These are phyloP conservation scores for Dasypolia templi DNA, from an alignment of 2,888 invertebrate species.

Conservation along the genomic window DNA sequence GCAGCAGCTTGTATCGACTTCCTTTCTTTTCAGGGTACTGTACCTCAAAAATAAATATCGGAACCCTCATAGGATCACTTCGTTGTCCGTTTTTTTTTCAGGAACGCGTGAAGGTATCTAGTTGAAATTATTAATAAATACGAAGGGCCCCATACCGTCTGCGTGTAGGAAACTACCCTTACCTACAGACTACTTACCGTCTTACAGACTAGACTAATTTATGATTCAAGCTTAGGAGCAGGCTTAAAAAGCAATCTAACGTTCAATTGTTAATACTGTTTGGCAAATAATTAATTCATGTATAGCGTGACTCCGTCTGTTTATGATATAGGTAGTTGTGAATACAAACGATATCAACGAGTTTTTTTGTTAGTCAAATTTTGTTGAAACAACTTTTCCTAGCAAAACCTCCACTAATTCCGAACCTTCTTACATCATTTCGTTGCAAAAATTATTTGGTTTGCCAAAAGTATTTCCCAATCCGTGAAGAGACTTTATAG, in stretches of 20 bases:
- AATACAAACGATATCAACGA: background rate
- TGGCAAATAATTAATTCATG: background rate
- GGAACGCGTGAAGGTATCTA: too few species aligned
- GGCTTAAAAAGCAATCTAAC: background rate
- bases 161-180: background rate
- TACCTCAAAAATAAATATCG: too few species aligned
- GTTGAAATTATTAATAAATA: too few species aligned
- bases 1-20: too few species aligned
- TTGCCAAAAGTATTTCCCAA: constrained; percentile 20
- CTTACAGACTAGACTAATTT: background rate
- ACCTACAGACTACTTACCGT: too few species aligned
- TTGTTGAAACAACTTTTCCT: background rate
- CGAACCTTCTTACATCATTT: background rate
- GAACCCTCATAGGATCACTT: too few species aligned
- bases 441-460: background rate
- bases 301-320: background rate
- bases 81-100: too few species aligned
- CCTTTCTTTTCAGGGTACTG: too few species aligned
- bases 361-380: background rate
- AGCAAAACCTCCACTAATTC: background rate
- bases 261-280: background rate
- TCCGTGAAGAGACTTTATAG: constrained; percentile 21
- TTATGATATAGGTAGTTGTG: background rate
- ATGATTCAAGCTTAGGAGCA: background rate
- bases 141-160: background rate